phyloP scores from a whole-genome alignment of 2,888 invertebrate genomes.

The Drosophila diplacantha region DNA sequence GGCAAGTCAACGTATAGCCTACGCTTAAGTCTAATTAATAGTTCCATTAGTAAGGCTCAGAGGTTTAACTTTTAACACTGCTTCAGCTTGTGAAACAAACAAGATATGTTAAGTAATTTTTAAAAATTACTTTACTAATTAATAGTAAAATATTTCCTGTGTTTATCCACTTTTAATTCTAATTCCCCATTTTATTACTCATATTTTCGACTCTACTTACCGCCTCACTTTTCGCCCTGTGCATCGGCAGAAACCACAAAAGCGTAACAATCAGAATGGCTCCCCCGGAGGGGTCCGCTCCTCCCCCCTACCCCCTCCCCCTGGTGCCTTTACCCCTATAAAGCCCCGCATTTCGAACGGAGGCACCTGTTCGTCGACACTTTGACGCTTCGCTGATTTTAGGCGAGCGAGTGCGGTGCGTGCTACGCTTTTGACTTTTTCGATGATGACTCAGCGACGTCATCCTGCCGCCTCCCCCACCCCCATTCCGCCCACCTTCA shows the following conservation, averaged over 20 bases:
- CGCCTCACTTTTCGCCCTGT: neutral
- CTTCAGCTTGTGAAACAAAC: too few relatives aligned
- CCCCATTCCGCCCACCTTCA: conserved; percentile 22
- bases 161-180: neutral
- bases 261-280: conserved; percentile 57
- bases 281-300: neutral
- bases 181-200: neutral
- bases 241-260: conserved; percentile 51
- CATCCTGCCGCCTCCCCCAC: conserved; percentile 17
- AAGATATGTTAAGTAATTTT: too few relatives aligned
- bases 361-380: conserved; percentile 63
- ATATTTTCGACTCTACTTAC: neutral
- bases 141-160: neutral
- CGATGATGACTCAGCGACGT: conserved; percentile 57
- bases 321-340: neutral
- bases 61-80: too few relatives aligned
- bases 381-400: conserved; percentile 65
- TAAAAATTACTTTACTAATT: too few relatives aligned
- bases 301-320: conserved; percentile 11
- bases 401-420: conserved; percentile 46
- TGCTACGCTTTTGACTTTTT: conserved; percentile 32
- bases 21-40: too few relatives aligned
- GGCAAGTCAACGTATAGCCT: too few relatives aligned
- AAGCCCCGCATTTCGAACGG: conserved; percentile 6
- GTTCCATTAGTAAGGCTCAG: too few relatives aligned